These are phyloP conservation scores for Arothron firmamentum DNA, from an alignment of 2,113 vertebrate species.

Conservation along the genomic window DNA sequence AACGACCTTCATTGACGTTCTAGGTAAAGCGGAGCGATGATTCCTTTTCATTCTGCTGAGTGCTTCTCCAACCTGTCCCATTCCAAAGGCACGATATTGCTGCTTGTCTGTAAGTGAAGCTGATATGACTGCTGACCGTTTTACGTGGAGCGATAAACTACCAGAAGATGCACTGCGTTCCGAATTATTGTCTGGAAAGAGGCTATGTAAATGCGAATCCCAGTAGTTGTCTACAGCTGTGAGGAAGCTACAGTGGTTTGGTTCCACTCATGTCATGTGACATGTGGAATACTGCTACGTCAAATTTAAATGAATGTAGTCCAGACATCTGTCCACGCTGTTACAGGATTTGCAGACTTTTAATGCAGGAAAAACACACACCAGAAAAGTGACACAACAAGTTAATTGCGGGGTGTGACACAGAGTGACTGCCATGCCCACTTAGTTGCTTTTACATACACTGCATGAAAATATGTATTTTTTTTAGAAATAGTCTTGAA, in stretches of 20 bases:
- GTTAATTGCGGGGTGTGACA: constrained; percentile 45
- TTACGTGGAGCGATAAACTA: constrained; percentile 23
- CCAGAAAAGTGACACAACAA: constrained; percentile 21
- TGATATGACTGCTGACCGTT: constrained; percentile 25
- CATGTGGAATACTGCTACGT: constrained; percentile 5
- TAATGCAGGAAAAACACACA: neutral
- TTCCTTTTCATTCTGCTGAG: constrained; percentile 3
- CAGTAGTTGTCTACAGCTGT: constrained; percentile 20
- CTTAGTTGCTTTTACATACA: constrained; percentile 4
- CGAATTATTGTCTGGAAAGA: constrained; percentile 35
- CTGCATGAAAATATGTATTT: too few relatives aligned
- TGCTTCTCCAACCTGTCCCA: constrained; percentile 10
- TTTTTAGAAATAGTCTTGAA: too few relatives aligned
- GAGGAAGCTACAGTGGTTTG: constrained; percentile 14
- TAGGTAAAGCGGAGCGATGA: constrained; percentile 80
- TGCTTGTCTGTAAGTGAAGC: constrained; percentile 26
- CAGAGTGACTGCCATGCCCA: constrained; percentile 11
- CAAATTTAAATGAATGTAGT: constrained; percentile 13
- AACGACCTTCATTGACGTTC: constrained; percentile 82
- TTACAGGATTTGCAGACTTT: neutral
- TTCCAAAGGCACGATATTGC: constrained; percentile 11
- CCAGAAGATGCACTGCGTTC: constrained; percentile 24
- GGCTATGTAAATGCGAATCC: constrained; percentile 25
- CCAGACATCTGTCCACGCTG: neutral
- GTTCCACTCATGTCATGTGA: constrained; percentile 15